These are phyloP conservation scores for Sparidentex hasta DNA, from an alignment of 2,797 vertebrate species.

Conservation along the genomic window DNA sequence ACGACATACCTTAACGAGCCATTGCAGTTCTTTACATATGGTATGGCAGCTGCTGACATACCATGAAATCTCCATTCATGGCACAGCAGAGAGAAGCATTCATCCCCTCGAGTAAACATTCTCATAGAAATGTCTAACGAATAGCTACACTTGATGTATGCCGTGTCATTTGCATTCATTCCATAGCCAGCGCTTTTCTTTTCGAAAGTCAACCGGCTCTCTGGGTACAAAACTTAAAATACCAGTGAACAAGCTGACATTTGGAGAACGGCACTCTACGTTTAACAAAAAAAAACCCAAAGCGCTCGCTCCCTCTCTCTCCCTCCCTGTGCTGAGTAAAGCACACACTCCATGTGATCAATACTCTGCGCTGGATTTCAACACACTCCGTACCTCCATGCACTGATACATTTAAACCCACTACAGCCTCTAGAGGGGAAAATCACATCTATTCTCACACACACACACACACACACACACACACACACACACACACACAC, in stretches of 20 bases:
- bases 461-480: no score
- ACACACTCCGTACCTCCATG: conserved; percentile 32
- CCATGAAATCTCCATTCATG: conserved; percentile 41
- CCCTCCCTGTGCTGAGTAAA: conserved; percentile 11
- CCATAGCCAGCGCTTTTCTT: conserved; percentile 26
- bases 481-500: no score
- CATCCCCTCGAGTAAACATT: conserved; percentile 21
- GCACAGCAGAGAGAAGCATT: conserved; percentile 20
- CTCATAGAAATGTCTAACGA: conserved; percentile 20
- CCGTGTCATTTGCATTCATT: conserved; percentile 43
- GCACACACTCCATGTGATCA: conserved; percentile 49
- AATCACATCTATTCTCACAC: conserved; percentile 18
- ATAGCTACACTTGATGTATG: conserved; percentile 6
- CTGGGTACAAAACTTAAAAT: conserved; percentile 59
- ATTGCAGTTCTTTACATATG: conserved; percentile 31
- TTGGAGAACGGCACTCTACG: conserved; percentile 51
- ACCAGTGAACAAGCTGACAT: conserved; percentile 70
- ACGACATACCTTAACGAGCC: conserved; percentile 35
- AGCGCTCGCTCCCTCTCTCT: conserved; percentile 19
- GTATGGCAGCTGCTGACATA: conserved; percentile 19
- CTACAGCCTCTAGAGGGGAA: conserved; percentile 22
- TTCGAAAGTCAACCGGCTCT: conserved; percentile 51
- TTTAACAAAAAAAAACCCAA: conserved; percentile 48
- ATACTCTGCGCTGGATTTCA: conserved; percentile 36
- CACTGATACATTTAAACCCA: conserved; percentile 3